Percentiles rank a stretch among this genome's conserved stretches.
Evolutionary conservation across 2,888 invertebrate species (phyloP).

Genomic region (Tenthredo mesomela): DNA sequence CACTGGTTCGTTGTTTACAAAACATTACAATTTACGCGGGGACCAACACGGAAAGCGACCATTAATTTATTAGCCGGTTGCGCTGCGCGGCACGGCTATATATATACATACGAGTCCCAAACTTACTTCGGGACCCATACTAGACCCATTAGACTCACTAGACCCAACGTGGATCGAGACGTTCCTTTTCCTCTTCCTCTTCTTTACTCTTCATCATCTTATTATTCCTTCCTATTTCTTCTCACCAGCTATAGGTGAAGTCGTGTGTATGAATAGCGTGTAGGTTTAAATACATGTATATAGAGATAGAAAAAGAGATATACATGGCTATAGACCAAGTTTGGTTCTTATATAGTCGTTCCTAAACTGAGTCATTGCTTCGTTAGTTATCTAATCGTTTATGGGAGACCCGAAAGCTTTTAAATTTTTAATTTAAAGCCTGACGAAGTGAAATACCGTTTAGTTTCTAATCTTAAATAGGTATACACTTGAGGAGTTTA

Average conservation of each 20-base stretch:
- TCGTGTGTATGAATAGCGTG: not conserved
- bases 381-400: slow-evolving; percentile 31
- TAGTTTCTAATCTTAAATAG: slow-evolving; percentile 19
- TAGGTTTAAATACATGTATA: not conserved
- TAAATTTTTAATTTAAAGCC: slow-evolving; percentile 41
- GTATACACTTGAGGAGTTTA: not conserved
- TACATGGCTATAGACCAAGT: slow-evolving; percentile 14
- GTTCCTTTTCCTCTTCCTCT: not conserved
- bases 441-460: slow-evolving; percentile 21
- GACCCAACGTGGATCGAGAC: not conserved
- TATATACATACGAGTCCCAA: slow-evolving; percentile 5
- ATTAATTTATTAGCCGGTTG: slow-evolving; percentile 64
- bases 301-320: not conserved
- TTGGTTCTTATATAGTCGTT: not conserved
- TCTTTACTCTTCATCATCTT: not conserved
- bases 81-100: no score
- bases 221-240: slow-evolving; percentile 4
- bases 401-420: slow-evolving; percentile 9
- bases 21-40: slow-evolving; percentile 69
- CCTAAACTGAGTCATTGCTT: slow-evolving; percentile 23
- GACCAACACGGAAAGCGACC: slow-evolving; percentile 64
- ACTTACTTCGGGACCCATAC: not conserved
- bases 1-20: slow-evolving; percentile 71
- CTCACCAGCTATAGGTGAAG: not conserved
- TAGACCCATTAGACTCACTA: not conserved